Evolutionary conservation across 2,113 vertebrate species (phyloP).

Genomic region (Anguilla rostrata): DNA sequence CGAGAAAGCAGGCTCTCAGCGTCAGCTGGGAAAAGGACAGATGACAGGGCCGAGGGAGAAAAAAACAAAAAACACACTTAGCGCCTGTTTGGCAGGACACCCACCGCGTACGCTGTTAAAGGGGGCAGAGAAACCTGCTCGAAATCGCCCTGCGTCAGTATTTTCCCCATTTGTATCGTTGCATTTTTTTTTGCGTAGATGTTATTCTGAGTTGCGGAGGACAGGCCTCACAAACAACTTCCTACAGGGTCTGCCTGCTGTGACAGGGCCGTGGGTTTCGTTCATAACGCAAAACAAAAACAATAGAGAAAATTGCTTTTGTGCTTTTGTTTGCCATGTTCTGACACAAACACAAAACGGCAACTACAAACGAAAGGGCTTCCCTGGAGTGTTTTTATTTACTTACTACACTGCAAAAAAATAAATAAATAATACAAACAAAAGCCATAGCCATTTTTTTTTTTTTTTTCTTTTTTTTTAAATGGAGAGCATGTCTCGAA

Average conservation of each 20-base stretch:
- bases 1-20: constrained; percentile 82
- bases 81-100: constrained; percentile 83
- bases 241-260: background rate
- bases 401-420: background rate
- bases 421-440: background rate
- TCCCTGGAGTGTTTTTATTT: background rate
- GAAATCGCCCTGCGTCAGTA: background rate
- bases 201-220: constrained; percentile 3
- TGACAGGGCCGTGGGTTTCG: background rate
- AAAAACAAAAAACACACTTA: constrained; percentile 81
- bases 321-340: background rate
- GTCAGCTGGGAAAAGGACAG: constrained; percentile 90
- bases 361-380: background rate
- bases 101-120: constrained; percentile 41
- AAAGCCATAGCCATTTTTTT: background rate
- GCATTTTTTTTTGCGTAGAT: background rate
- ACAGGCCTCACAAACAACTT: constrained; percentile 19
- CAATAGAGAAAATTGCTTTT: background rate
- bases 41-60: constrained; percentile 83
- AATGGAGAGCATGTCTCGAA: background rate
- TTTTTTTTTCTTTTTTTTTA: background rate
- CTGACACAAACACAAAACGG: background rate
- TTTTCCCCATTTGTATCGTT: background rate
- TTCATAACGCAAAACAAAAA: background rate
- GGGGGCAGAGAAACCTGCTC: constrained; percentile 3